Conservation (phyloP, 35 echinoderm and acorn worm genomes). For the Stichopus chloronotus region DNA sequence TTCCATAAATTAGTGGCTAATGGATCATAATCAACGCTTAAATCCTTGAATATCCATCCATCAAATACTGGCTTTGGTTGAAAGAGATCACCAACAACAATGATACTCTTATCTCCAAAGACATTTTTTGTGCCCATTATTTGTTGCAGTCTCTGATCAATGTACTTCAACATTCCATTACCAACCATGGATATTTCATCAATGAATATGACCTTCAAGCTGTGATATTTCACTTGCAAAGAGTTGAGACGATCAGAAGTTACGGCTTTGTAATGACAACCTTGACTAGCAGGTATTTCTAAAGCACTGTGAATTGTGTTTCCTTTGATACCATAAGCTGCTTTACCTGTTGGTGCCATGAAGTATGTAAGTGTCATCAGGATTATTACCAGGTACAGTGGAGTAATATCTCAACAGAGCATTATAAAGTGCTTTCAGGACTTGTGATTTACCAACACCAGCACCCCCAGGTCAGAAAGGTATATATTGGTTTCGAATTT, state of each 20-base stretch:
- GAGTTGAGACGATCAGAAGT: slow-evolving; percentile 5
- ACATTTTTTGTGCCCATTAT: slow-evolving; percentile 4
- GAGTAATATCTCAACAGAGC: slow-evolving; percentile 29
- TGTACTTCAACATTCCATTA: slow-evolving; percentile 30
- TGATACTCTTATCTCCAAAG: slow-evolving; percentile 40
- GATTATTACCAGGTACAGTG: slow-evolving; percentile 5
- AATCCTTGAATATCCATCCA: slow-evolving; percentile 33
- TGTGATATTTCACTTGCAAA: background rate
- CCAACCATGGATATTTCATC: slow-evolving; percentile 70
- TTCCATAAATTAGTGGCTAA: slow-evolving; percentile 54
- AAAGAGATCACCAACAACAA: slow-evolving; percentile 65
- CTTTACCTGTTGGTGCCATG: slow-evolving; percentile 63
- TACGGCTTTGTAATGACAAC: slow-evolving; percentile 28
- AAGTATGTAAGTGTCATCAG: slow-evolving; percentile 32
- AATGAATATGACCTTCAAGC: slow-evolving; percentile 50
- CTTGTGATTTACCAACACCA: slow-evolving; percentile 60
- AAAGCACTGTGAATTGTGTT: slow-evolving; percentile 49
- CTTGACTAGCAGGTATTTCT: slow-evolving; percentile 48
- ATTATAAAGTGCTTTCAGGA: slow-evolving; percentile 38
- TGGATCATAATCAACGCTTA: background rate
- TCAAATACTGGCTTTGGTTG: slow-evolving; percentile 60
- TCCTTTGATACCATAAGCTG: slow-evolving; percentile 42
- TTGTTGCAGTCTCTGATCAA: slow-evolving; percentile 33
- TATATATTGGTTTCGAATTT: slow-evolving; percentile 27
- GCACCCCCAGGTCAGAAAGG: slow-evolving; percentile 60